These are phyloP conservation scores for Parochlus steinenii DNA, from an alignment of 2,888 invertebrate genomes.

Conservation along the genomic window DNA sequence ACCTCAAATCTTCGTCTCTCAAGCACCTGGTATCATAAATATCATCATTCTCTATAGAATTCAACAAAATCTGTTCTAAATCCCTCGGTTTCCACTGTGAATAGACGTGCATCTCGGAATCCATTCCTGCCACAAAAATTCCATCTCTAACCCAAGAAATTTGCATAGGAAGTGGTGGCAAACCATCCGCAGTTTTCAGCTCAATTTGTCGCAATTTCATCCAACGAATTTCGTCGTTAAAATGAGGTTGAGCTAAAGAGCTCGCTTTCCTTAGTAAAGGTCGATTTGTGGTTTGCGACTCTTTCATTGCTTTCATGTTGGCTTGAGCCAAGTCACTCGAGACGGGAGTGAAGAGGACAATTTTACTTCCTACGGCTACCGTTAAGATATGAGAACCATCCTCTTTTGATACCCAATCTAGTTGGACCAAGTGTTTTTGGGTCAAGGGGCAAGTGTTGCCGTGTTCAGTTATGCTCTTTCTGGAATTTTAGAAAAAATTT, in stretches of 20 bases:
- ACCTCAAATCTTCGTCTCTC: conserved; percentile 49
- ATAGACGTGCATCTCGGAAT: conserved; percentile 98
- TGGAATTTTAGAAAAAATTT: too few relatives aligned
- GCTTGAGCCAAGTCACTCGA: conserved; percentile 90
- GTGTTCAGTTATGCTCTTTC: conserved; percentile 79
- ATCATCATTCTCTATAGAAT: conserved; percentile 42
- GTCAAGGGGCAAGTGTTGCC: conserved; percentile 82
- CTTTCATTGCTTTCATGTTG: conserved; percentile 81
- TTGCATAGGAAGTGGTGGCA: conserved; percentile 95
- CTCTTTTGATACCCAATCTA: conserved; percentile 99
- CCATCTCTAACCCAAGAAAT: conserved; percentile 98
- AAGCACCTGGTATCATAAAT: conserved; percentile 54
- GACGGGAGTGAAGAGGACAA: conserved; percentile 82
- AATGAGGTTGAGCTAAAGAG: conserved; percentile 74
- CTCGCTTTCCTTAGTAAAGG: conserved; percentile 81
- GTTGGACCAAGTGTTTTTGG: conserved; percentile 82
- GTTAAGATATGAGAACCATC: conserved; percentile 97
- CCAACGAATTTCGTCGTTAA: conserved; percentile 89
- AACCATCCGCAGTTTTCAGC: conserved; percentile 81
- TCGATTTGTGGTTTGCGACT: conserved; percentile 65
- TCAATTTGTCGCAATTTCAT: conserved; percentile 87
- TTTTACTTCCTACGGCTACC: conserved; percentile 86
- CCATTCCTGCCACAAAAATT: conserved; percentile 96
- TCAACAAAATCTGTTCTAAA: conserved; percentile 12
- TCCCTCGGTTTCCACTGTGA: conserved; percentile 80